Evolutionary conservation across 2,113 vertebrate genomes (phyloP).

Genomic region (Geococcyx californianus): DNA sequence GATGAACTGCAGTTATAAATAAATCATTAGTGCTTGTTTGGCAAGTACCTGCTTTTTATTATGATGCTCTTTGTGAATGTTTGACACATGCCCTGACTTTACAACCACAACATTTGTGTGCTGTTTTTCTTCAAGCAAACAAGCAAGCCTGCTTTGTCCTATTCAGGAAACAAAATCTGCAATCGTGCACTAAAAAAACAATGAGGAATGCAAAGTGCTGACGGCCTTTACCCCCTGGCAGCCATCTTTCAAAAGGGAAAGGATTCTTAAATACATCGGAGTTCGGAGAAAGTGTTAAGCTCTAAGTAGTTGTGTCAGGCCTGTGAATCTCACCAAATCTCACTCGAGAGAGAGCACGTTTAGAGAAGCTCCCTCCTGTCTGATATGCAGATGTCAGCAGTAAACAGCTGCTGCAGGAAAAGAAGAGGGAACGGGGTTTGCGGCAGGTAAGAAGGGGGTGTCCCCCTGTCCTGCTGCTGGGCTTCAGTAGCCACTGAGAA

Average conservation of each 20-base stretch:
- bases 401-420: neutral
- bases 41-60: neutral
- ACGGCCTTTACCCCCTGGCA: neutral
- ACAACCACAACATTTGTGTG: neutral
- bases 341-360: rapidly evolving
- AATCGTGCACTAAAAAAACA: neutral
- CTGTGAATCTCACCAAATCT: neutral
- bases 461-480: neutral
- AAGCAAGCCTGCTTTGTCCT: neutral
- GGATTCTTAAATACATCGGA: neutral
- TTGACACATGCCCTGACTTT: neutral
- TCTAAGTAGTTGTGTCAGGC: neutral
- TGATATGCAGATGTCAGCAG: no score
- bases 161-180: neutral
- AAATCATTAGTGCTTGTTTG: neutral
- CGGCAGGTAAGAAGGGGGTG: neutral
- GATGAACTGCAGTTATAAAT: neutral
- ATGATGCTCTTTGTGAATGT: neutral
- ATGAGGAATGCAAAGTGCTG: neutral
- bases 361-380: neutral
- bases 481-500: neutral
- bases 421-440: neutral
- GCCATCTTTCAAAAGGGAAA: neutral
- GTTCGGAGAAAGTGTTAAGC: neutral
- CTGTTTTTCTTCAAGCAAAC: neutral